A percentile compares a stretch with the other conserved stretches of the same genome.
Evolutionary conservation across 2,888 invertebrate species (phyloP).

Genomic region (Pheosia gnoma): DNA sequence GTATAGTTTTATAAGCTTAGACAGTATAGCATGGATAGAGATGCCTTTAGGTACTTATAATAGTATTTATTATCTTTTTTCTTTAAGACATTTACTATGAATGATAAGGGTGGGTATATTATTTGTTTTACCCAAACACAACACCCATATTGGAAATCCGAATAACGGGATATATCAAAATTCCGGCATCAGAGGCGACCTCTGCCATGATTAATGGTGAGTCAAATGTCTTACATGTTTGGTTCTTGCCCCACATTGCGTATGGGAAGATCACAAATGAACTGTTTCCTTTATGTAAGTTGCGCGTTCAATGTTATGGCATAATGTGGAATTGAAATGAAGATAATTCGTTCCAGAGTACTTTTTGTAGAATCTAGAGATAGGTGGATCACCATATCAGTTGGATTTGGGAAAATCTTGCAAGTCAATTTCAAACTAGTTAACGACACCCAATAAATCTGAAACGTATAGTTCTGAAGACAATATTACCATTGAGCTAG

Average conservation of each 20-base stretch:
- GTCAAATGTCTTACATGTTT: constrained; percentile 31
- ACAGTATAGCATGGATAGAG: no score
- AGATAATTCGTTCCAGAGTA: constrained; percentile 13
- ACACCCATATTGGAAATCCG: not conserved
- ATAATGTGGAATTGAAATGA: constrained; percentile 23
- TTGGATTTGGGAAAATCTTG: no score
- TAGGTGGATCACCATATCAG: no score
- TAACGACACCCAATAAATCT: no score
- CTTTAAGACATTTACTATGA: no score
- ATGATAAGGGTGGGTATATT: no score
- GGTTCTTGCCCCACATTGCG: constrained; percentile 38
- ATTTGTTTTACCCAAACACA: not conserved
- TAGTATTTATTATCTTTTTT: no score
- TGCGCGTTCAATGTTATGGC: constrained; percentile 30
- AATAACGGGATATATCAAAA: constrained; percentile 32
- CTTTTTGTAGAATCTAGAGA: no score
- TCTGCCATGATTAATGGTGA: constrained; percentile 48
- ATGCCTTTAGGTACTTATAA: no score
- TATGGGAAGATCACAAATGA: constrained; percentile 38
- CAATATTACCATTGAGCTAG: no score
- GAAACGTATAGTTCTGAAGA: no score
- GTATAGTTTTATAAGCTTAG: not conserved
- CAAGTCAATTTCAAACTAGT: no score
- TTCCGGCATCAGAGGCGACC: constrained; percentile 9
- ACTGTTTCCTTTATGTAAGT: constrained; percentile 43